phyloP scores from a whole-genome alignment of 2,113 vertebrate genomes.

The Mormyrus lacerda region DNA sequence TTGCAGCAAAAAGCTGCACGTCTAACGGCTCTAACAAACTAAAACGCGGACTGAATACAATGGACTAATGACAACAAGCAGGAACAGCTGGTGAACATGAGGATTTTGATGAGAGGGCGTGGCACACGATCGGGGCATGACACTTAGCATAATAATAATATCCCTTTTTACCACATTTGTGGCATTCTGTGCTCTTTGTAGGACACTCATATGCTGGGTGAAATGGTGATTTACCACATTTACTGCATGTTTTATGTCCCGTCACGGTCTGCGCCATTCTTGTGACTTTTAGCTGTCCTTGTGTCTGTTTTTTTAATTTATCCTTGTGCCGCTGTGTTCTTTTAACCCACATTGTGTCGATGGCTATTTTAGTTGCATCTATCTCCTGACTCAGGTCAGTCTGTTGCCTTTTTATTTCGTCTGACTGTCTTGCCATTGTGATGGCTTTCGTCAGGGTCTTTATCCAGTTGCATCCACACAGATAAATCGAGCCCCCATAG shows the following conservation, averaged over 20 bases:
- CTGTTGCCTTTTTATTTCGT: slow-evolving; percentile 1
- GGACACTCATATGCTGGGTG: neutral
- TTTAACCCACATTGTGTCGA: neutral
- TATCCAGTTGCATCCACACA: neutral
- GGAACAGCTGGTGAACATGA: too few species aligned
- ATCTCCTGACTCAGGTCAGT: neutral
- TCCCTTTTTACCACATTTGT: slow-evolving; percentile 11
- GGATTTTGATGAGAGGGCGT: too few species aligned
- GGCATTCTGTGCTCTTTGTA: neutral
- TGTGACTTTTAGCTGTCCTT: slow-evolving; percentile 8
- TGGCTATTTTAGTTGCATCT: neutral
- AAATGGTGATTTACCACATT: neutral
- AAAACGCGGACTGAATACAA: too few species aligned
- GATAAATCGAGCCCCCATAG: too few species aligned
- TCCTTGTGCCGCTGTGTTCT: neutral
- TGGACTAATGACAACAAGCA: too few species aligned
- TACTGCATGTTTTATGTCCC: neutral
- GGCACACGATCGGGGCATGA: too few species aligned
- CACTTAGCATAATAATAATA: too few species aligned
- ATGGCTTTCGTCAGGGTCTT: neutral
- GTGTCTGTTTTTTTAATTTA: neutral
- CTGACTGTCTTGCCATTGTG: neutral
- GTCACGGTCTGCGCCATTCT: neutral
- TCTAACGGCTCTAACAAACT: too few species aligned
- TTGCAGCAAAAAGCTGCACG: too few species aligned